Base-by-base conservation (phyloP, 2,113 vertebrate species). In the Thunnus maccoyii region DNA sequence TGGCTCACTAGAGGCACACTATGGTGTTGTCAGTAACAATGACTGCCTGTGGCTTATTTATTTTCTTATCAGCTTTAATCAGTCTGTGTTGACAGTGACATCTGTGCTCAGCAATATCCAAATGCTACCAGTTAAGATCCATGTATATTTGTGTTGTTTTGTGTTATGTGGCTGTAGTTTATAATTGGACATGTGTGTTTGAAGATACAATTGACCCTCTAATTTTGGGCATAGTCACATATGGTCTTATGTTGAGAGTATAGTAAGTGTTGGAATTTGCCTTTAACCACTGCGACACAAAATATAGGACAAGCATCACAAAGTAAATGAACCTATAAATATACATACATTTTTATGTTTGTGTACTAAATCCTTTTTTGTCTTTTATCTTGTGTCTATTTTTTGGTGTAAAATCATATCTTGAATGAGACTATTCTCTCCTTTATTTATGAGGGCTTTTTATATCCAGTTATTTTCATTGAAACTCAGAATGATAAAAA, bases 41-140 rank as follows among this genome's bases (percentile, higher is more conserved):
- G 88, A 85, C 87, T 91, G 91, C 88, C 88, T 91, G 88, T 86
- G 82, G 88, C 85, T 92, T 93, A 88, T 94, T 92, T 93, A 93
- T 93, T 93, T 92, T 90, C 89, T 90, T 93, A 94, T 92, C 91
- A 87, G 77, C 84, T 74, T 80, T 91, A 92, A 92, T 94, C 91
- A 91, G 92, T 86, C 81, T 93, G 88, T 94, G 90, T 93, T 93
- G 92, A 94, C 90, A 89, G 83, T 91, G 93, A 92, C 93, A 93
- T 94, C 92, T 93, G 92, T 60, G 90, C 92, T 88, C 66, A 82
- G 87, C 84, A 77, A 87, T 80, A 86, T 87, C 90, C 89, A 92
- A 93, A 91, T 78, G 88, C 78, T 86, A 81, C 80, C 80, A 84
- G 84, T 89, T 76, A 76, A 82, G 74, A 83, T 88, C 75, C 73